Evolutionary conservation across 2,113 vertebrate species (phyloP).

Genomic region (Piprites chloris): DNA sequence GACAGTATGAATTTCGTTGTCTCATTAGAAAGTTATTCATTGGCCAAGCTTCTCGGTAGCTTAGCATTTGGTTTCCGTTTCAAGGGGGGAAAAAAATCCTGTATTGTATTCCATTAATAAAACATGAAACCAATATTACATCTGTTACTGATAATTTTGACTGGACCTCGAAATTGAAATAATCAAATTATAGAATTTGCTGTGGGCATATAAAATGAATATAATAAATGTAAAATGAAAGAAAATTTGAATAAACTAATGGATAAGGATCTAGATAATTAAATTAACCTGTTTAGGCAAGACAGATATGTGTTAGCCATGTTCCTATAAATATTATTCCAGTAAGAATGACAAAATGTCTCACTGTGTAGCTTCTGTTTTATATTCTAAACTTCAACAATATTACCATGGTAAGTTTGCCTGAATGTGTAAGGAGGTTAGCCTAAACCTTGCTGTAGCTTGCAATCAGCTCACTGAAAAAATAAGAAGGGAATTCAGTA

Average conservation of each 20-base stretch:
- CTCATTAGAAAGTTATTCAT: not conserved
- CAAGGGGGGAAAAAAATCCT: not conserved
- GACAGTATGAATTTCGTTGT: not conserved
- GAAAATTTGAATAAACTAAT: not conserved
- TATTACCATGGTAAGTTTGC: not conserved
- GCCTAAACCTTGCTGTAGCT: not conserved
- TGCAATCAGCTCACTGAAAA: not conserved
- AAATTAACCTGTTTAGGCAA: not conserved
- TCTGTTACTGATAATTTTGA: not conserved
- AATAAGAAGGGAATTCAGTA: not conserved
- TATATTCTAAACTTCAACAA: not conserved
- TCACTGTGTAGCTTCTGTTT: not conserved
- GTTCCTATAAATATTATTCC: not conserved
- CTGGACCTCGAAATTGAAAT: not conserved
- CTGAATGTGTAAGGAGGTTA: not conserved
- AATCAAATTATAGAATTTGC: not conserved
- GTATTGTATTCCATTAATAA: not conserved
- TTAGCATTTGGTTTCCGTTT: not conserved
- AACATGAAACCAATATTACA: not conserved
- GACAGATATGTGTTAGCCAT: not conserved
- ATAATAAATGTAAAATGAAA: not conserved
- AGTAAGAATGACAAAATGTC: not conserved
- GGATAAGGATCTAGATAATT: not conserved
- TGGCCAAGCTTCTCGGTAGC: not conserved
- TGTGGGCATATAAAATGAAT: not conserved